Evolutionary conservation across 1,140 invertebrate genomes (phyloP).

Genomic region (Drosophila aff.): DNA sequence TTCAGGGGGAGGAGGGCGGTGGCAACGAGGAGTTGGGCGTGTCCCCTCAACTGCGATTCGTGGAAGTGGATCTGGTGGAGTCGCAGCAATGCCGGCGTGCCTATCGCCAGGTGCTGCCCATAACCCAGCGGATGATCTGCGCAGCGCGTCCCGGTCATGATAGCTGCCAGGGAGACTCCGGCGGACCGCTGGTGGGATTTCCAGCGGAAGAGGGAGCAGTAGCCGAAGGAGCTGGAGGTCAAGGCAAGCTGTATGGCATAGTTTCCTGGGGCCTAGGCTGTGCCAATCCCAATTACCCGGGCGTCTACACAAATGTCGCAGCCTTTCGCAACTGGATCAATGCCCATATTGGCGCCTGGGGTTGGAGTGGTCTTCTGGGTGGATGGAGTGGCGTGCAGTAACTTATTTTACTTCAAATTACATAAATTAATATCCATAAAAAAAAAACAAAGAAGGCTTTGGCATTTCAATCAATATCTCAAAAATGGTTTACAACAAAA

Average conservation of each 20-base stretch:
- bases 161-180: slow-evolving; percentile 79
- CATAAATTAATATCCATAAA: too few species aligned
- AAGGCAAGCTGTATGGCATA: slow-evolving; percentile 85
- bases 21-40: slow-evolving; percentile 26
- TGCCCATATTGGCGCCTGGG: slow-evolving; percentile 65
- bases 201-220: slow-evolving; percentile 18
- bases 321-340: slow-evolving; percentile 76
- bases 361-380: slow-evolving; percentile 50
- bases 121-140: slow-evolving; percentile 75
- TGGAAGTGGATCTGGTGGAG: slow-evolving; percentile 61
- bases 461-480: not conserved
- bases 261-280: slow-evolving; percentile 86
- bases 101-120: slow-evolving; percentile 66
- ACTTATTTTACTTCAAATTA: not conserved
- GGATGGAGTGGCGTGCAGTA: slow-evolving; percentile 66
- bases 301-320: slow-evolving; percentile 85
- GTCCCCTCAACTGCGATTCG: slow-evolving; percentile 57
- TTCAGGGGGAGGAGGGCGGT: slow-evolving; percentile 54
- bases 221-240: slow-evolving; percentile 29
- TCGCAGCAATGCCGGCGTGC: slow-evolving; percentile 41
- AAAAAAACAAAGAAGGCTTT: not conserved
- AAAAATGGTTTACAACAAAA: not conserved
- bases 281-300: slow-evolving; percentile 86
- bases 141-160: slow-evolving; percentile 69
- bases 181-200: slow-evolving; percentile 72